Base-by-base conservation (phyloP, 2,888 invertebrate genomes). In the Sinopyrophorus schimmeli region DNA sequence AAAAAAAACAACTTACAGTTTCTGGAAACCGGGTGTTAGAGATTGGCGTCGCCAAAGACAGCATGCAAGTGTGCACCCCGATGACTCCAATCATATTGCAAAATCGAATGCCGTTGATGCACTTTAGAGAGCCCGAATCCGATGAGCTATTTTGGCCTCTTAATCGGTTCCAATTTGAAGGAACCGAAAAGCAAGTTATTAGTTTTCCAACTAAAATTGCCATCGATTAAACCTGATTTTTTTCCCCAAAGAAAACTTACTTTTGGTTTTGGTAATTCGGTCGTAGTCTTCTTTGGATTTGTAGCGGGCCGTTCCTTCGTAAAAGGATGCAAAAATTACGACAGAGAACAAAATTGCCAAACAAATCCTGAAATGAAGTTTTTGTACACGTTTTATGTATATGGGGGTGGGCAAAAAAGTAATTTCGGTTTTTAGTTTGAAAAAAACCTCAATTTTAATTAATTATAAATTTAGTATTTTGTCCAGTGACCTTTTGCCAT, bases 21-120 rank as follows among this genome's bases (percentile, higher is more conserved):
- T 54, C 53, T 1, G 23, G 16, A 24, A 42, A 54, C 16, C 17
- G 16, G 1, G 55, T 23, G 20, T 55, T 48, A 3, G 10, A 6
- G 4, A 43, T 5, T 2, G 43, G 44, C 7, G 7, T 5, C 15
- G 24, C 16, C 5, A 43, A 28, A 5, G 15, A 3, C 3, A 53
- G 7, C 41, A 57, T 42, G 9, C 31, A 18, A 3, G 44, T 39
- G 23, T 57, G 57, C 5, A 27, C 30, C 34, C 49, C 27, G 7
- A 53, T 31, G 1, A 57, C 54, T 9, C 47, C 16, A 11, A 47
- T 5, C 28, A 55, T 50, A 11, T 40, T 57, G 11, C 40, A 52
- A n/a, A 57, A 47, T 7, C 57, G 52, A 1, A 55, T 15, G 3
- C 50, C 52, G 26, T 53, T 47, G n/a, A 56, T 41, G 6, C 12